Conservation (phyloP, 2,888 invertebrate genomes). For the Tipula unca region DNA sequence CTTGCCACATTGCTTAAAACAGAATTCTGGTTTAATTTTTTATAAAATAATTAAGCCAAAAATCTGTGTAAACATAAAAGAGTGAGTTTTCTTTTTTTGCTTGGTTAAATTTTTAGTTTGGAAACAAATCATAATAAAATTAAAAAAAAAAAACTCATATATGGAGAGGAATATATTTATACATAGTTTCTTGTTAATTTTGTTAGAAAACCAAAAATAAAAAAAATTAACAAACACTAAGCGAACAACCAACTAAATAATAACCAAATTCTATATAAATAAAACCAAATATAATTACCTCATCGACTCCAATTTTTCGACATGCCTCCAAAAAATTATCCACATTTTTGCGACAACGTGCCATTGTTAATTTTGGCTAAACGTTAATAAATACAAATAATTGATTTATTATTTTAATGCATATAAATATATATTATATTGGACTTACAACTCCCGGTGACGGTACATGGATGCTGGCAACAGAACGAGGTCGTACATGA, state of each 20-base stretch:
- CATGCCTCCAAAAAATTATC: constrained; percentile 95
- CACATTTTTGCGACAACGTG: constrained; percentile 86
- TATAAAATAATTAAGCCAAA: not conserved
- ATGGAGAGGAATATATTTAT: not conserved
- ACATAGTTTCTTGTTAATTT: not conserved
- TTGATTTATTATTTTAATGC: constrained; percentile 18
- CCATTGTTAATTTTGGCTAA: constrained; percentile 92
- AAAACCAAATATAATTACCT: constrained; percentile 54
- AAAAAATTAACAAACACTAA: not conserved
- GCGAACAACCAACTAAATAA: not conserved
- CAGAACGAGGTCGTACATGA: constrained; percentile 82
- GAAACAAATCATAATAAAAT: not conserved
- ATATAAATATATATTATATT: constrained; percentile 21
- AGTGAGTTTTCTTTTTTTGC: not conserved
- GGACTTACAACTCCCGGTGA: constrained; percentile 79
- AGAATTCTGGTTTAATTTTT: not conserved
- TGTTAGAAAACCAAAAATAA: not conserved
- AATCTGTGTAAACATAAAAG: not conserved
- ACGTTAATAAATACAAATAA: not conserved
- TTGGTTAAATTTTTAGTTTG: not conserved
- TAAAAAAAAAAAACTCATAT: not conserved
- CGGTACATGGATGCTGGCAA: constrained; percentile 91
- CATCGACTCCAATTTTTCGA: constrained; percentile 85
- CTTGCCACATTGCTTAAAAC: not conserved
- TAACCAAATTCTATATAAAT: not conserved